Base-by-base conservation (phyloP, 2,888 invertebrate genomes). In the Cephus pulcher region DNA sequence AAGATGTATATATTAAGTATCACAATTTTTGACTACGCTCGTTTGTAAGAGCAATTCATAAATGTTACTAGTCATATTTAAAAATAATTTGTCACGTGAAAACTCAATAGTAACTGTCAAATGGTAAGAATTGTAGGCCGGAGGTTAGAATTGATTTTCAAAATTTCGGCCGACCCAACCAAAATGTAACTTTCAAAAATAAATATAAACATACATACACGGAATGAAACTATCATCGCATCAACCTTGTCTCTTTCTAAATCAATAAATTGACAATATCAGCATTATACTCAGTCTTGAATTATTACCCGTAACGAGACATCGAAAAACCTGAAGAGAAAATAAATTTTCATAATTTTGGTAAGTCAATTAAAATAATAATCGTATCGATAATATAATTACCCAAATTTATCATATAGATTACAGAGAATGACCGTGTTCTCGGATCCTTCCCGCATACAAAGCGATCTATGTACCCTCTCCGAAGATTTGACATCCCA, bases 391-490 rank as follows among this genome's bases (percentile, higher is more conserved):
- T 56, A 23, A 23, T 9, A 56, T 56, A 56, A 23, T 23, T 56
- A 56, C 23, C 23, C 2, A 23, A 56, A 23, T 56, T 56, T 56
- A 56, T 56, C 56, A 56, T 56, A 56, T 1, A 56, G 56, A 23
- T 56, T 9, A 56, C 56, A 56, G 9, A 56, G 56, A 56, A 74
- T 74, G 74, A 30, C 74, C 12, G 34, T 34, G 34, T 74, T 74
- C 34, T 74, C 34, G n/a, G 74, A 74, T 74, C 74, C 74, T n/a
- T 74, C 74, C n/a, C 74, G 74, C 30, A 40, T 73, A 37, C 34
- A 80, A 37, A 77, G 73, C 75, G 77, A 32, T 15, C 69, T 69
- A 11, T 79, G 79, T 75, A 69, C 74, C 33, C 76, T 74, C 23
- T n/a, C 76, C 37, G 76, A 80, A 69, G 76, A 76, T 11, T 33